Percentiles rank a stretch among this genome's conserved stretches.
These are phyloP conservation scores for Bombus balteatus DNA, from an alignment of 1,140 invertebrate genomes.

Conservation along the genomic window DNA sequence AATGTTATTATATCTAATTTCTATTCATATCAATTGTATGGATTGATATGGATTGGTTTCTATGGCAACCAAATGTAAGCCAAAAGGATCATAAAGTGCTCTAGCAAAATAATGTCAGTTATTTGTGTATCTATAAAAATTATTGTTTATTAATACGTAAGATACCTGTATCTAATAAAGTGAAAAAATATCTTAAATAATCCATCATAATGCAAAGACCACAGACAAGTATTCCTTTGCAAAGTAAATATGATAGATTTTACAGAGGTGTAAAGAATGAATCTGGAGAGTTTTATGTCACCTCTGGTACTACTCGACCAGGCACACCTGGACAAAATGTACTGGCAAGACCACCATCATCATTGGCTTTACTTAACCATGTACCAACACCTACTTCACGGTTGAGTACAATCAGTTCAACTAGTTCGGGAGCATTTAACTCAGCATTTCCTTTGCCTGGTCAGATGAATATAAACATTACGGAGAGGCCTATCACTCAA, in stretches of 20 bases:
- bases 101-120: not conserved
- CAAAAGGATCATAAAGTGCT: not conserved
- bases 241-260: conserved; percentile 77
- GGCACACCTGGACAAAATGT: conserved; percentile 66
- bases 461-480: conserved; percentile 74
- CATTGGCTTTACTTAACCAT: conserved; percentile 64
- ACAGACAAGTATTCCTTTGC: conserved; percentile 44
- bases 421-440: conserved; percentile 58
- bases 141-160: not conserved
- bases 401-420: conserved; percentile 65
- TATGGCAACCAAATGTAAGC: not conserved
- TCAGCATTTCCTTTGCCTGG: conserved; percentile 66
- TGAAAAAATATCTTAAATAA: conserved; percentile 22
- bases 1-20: not conserved
- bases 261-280: conserved; percentile 75
- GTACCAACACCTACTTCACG: conserved; percentile 60
- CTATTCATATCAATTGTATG: not conserved
- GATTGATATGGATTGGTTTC: not conserved
- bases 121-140: not conserved
- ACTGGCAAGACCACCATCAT: conserved; percentile 73
- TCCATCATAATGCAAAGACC: conserved; percentile 51
- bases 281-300: conserved; percentile 52
- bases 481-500: conserved; percentile 92
- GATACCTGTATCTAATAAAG: not conserved
- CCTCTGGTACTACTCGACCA: conserved; percentile 52